Evolutionary conservation across 2,888 invertebrate genomes (phyloP), one percentile per base, ranked within the genome.

Genomic region (Orthosia gothica): DNA sequence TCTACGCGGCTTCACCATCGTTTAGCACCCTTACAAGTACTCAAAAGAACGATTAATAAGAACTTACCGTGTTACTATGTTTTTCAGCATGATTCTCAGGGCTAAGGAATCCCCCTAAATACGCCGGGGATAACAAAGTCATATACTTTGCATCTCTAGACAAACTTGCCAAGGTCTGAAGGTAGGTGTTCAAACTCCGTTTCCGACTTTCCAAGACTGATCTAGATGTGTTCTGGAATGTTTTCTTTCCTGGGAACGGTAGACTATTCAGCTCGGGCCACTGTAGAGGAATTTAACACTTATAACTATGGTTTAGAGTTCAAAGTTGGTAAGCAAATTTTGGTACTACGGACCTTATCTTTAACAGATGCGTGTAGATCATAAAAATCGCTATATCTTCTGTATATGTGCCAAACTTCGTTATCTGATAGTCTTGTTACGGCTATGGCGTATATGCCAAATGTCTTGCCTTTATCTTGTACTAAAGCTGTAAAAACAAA

Each of bases 361-460:
- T 98, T 98, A 62, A 99, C 97, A 89, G 98, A 97, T 82, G 97
- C 97, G 92, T 99, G 98, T 23, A 99, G 97, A 91, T 99, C 99
- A 90, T 99, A 97, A 94, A 99, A 99, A 94, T 99, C 99, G 26
- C 99, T 99, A 92, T 99, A 99, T 89, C 99, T 95, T 86, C 99
- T 97, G 89, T 99, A 99, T 76, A 99, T 98, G 90, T 99, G 99
- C 99, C 99, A 99, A 79, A 98, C 97, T 87, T 98, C 98, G 16
- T 98, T 97, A 40, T 97, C 97, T 18, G 97, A 94, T 26, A 97
- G 96, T 83, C 98, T 97, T 3, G 97, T 97, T 0, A 99, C 98
- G 18, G 98, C 97, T 68, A 99, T 98, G 0, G 98, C 98, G 93
- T 99, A 99, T 72, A 99, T 98, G 0, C 99, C 99, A 91, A 98